phyloP scores from a whole-genome alignment of 2,113 vertebrate species.

The Andinoacara biseriatus region DNA sequence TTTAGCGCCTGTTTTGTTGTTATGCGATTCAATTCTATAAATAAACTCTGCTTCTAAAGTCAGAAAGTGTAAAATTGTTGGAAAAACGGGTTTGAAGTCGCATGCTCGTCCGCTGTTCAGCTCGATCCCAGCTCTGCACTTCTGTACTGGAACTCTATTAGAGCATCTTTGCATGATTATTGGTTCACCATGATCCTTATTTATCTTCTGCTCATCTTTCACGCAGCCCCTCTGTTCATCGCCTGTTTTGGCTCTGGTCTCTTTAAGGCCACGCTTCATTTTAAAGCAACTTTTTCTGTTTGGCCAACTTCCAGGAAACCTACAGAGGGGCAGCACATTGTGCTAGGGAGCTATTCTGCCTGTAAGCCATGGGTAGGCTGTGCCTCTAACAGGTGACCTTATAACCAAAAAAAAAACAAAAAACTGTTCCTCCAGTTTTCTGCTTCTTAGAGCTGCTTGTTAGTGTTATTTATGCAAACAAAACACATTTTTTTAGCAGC shows the following conservation, averaged over 20 bases:
- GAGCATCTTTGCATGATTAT: neutral
- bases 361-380: too few relatives aligned
- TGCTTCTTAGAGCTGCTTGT: neutral
- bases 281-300: neutral
- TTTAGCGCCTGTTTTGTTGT: neutral
- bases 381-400: neutral
- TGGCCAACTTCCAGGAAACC: neutral
- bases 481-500: neutral
- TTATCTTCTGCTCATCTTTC: too few relatives aligned
- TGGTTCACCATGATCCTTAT: neutral
- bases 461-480: neutral
- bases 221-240: too few relatives aligned
- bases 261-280: neutral
- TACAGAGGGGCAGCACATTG: neutral
- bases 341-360: too few relatives aligned
- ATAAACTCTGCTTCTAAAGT: neutral
- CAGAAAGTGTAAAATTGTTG: neutral
- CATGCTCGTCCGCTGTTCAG: neutral
- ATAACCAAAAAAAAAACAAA: too few relatives aligned
- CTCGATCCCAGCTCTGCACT: neutral
- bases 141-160: neutral
- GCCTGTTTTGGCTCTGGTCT: neutral
- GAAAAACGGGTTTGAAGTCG: too few relatives aligned
- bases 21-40: neutral
- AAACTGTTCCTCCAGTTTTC: neutral